phyloP scores from a whole-genome alignment of 2,797 vertebrate genomes.

The Rhynchonycteris naso region DNA sequence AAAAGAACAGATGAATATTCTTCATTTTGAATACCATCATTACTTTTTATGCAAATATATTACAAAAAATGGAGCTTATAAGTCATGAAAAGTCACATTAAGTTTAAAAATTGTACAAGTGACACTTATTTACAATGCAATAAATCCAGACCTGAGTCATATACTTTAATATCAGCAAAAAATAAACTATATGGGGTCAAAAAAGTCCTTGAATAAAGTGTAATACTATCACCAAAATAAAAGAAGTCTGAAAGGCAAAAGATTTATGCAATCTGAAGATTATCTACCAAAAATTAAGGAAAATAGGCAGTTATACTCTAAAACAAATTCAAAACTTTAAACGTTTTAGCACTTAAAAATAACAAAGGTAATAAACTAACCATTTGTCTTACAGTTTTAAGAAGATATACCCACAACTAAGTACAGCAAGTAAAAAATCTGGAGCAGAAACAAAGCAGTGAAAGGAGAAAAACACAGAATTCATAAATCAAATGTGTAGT shows the following conservation, averaged over 20 bases:
- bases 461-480: background rate
- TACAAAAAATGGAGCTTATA: background rate
- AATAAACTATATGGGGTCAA: background rate
- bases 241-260: background rate
- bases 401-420: background rate
- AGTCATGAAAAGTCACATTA: slow-evolving; percentile 7
- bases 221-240: background rate
- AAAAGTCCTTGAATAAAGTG: background rate
- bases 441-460: background rate
- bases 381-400: background rate
- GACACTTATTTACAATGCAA: background rate
- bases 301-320: background rate
- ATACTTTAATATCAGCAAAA: background rate
- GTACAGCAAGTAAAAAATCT: background rate
- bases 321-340: background rate
- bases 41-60: background rate
- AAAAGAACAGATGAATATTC: background rate
- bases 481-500: background rate
- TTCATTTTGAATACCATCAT: background rate
- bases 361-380: background rate
- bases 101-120: background rate
- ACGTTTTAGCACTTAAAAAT: background rate
- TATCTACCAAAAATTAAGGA: background rate
- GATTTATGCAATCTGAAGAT: background rate
- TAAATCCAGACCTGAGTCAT: background rate